phyloP scores from a whole-genome alignment of 2,888 invertebrate genomes.

The Polyploca ridens region DNA sequence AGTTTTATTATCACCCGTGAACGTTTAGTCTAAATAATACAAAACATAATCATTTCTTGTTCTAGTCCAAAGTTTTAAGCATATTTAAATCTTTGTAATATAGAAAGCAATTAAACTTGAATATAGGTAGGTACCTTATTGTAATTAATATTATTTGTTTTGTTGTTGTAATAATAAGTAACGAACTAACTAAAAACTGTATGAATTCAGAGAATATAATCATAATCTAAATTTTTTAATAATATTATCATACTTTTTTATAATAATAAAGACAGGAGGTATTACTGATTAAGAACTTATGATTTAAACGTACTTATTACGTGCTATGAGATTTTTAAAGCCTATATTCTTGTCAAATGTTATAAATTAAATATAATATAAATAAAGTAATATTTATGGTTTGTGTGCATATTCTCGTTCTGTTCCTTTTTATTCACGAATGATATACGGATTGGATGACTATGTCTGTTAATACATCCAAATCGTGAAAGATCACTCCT shows the following conservation, averaged over 20 bases:
- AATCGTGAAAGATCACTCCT: no score
- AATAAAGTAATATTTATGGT: constrained; percentile 38
- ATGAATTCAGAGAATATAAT: not conserved
- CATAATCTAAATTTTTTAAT: not conserved
- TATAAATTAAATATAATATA: no score
- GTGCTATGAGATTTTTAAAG: constrained; percentile 11
- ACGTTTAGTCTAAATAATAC: not conserved
- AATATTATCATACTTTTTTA: not conserved
- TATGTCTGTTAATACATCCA: no score
- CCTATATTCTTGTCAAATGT: constrained; percentile 15
- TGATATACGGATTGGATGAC: no score
- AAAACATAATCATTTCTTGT: not conserved
- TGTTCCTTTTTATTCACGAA: constrained; percentile 15
- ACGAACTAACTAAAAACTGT: not conserved
- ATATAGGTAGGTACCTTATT: not conserved
- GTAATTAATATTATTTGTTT: not conserved
- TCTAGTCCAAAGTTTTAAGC: constrained; percentile 13
- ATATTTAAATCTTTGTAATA: constrained; percentile 16
- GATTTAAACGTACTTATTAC: not conserved
- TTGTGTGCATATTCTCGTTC: constrained; percentile 34
- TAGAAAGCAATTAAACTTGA: not conserved
- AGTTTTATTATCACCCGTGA: not conserved
- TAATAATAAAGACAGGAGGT: constrained; percentile 6
- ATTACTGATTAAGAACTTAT: constrained; percentile 7
- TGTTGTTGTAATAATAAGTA: not conserved